These are phyloP conservation scores for Apostichopus leukothele DNA, from an alignment of 53 echinoderm and acorn worm species.

Conservation along the genomic window DNA sequence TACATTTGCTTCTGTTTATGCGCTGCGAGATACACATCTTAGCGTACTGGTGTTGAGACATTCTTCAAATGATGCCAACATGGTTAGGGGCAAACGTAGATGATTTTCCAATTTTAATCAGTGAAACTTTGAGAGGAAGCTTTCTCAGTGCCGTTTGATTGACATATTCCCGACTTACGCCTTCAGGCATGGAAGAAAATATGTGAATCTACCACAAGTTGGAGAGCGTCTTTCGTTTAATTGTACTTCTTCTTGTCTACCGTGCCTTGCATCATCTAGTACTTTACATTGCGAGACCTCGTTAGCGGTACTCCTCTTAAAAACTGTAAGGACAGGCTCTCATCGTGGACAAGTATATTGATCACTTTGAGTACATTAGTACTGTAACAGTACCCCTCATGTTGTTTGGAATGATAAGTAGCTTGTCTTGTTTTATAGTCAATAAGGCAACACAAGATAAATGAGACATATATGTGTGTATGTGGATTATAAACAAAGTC, in stretches of 20 bases:
- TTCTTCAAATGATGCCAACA: conserved; percentile 33
- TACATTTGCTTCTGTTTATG: conserved; percentile 30
- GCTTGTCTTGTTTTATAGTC: too few species aligned
- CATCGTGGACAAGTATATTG: neutral
- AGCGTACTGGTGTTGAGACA: neutral
- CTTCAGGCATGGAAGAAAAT: conserved; percentile 34
- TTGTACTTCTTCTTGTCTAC: conserved; percentile 11
- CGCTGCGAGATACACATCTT: neutral
- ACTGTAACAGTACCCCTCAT: too few species aligned
- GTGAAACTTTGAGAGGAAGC: conserved; percentile 29
- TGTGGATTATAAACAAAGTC: too few species aligned
- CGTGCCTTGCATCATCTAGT: neutral
- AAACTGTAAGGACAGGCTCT: neutral
- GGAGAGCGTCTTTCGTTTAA: neutral
- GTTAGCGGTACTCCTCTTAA: neutral
- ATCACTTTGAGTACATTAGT: neutral
- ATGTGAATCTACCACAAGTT: conserved; percentile 12
- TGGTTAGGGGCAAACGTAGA: conserved; percentile 41
- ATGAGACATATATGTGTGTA: too few species aligned
- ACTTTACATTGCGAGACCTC: neutral
- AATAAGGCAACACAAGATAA: too few species aligned
- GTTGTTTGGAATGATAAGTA: too few species aligned
- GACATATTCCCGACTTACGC: conserved; percentile 19
- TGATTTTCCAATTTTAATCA: conserved; percentile 48
- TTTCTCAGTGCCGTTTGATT: conserved; percentile 43